Conservation (phyloP, 2,113 vertebrate genomes). For the Takifugu flavidus region DNA sequence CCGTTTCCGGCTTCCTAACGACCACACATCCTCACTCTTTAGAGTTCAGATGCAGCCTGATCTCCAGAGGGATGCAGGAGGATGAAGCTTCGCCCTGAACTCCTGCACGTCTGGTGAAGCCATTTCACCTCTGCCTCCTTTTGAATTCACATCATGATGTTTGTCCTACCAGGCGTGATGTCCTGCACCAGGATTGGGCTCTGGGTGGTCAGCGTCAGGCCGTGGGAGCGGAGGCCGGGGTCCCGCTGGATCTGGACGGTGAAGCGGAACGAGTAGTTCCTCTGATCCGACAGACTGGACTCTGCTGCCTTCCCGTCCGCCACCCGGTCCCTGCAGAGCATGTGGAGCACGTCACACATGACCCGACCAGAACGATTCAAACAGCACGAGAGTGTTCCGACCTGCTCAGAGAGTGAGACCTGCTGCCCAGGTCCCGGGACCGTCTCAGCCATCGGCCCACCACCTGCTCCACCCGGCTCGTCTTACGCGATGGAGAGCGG, state of each 20-base stretch:
- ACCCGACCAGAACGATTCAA: not conserved
- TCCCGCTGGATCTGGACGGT: constrained; percentile 69
- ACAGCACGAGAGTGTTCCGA: constrained; percentile 3
- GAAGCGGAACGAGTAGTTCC: constrained; percentile 70
- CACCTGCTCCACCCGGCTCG: constrained; percentile 92
- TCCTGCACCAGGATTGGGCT: constrained; percentile 72
- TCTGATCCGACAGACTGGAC: constrained; percentile 57
- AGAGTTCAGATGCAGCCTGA: too few species aligned
- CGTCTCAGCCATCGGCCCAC: constrained; percentile 93
- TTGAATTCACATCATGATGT: not conserved
- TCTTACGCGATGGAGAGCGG: constrained; percentile 83
- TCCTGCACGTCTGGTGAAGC: too few species aligned
- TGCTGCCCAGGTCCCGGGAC: constrained; percentile 81
- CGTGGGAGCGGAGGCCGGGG: constrained; percentile 63
- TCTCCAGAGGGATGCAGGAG: too few species aligned
- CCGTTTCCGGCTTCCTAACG: too few species aligned
- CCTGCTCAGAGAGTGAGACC: constrained; percentile 77
- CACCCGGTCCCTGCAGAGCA: constrained; percentile 65
- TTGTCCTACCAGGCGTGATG: constrained; percentile 61
- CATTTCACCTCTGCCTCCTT: too few species aligned
- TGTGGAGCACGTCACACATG: not conserved
- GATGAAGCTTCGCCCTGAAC: too few species aligned
- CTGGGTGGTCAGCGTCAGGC: constrained; percentile 68
- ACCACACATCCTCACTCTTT: too few species aligned
- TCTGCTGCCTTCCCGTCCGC: constrained; percentile 61